These are phyloP conservation scores for Scolanthus callimorphus DNA, from an alignment of 92 coral and sea anemone species.

Conservation along the genomic window DNA sequence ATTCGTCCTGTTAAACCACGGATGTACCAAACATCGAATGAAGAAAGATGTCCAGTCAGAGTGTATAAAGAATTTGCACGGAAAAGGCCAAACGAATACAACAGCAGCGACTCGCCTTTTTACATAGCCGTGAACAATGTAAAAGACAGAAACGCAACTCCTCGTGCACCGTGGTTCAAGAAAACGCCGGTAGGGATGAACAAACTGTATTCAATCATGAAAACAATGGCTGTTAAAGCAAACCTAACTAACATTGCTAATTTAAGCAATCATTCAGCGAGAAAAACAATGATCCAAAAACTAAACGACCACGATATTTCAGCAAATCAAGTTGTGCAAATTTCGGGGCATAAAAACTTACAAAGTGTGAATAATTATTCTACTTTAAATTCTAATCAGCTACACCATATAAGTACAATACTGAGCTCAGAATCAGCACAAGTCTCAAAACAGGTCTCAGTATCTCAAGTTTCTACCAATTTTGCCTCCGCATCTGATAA, in stretches of 20 bases:
- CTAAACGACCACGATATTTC: slow-evolving; percentile 8
- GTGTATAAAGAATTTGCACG: slow-evolving; percentile 7
- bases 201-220: too few relatives aligned
- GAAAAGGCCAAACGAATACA: slow-evolving; percentile 8
- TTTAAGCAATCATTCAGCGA: too few relatives aligned
- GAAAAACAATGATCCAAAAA: slow-evolving; percentile 7
- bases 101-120: slow-evolving; percentile 4
- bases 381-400: slow-evolving; percentile 1
- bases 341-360: slow-evolving; percentile 4
- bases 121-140: slow-evolving; percentile 13
- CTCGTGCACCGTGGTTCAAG: slow-evolving; percentile 12
- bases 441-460: background rate
- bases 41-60: slow-evolving; percentile 21
- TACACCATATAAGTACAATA: slow-evolving; percentile 1
- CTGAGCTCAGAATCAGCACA: slow-evolving; percentile 5
- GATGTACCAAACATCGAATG: slow-evolving; percentile 18
- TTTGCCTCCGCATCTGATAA: background rate
- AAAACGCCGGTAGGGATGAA: too few relatives aligned
- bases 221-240: too few relatives aligned
- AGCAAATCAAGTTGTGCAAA: background rate
- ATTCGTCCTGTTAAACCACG: slow-evolving; percentile 25
- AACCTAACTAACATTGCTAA: too few relatives aligned
- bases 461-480: background rate
- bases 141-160: slow-evolving; percentile 4
- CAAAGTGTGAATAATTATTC: background rate